Evolutionary conservation across 2,113 vertebrate genomes (phyloP), one percentile per base, ranked within the genome.

Genomic region (Cinclus cinclus): DNA sequence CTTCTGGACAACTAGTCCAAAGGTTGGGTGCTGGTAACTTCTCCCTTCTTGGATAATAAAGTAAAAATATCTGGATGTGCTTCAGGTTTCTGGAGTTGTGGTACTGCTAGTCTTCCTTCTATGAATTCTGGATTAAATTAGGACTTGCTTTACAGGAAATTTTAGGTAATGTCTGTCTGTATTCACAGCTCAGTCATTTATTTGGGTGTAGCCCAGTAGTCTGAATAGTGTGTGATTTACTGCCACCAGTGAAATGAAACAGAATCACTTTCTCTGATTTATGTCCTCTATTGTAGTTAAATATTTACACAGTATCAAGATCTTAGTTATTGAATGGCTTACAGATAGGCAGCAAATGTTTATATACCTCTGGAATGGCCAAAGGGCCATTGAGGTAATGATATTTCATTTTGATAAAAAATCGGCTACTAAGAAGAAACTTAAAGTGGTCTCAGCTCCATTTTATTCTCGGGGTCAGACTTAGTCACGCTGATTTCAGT

Each of bases 301-400:
- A 94, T 90, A 97, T 85, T 91, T 80, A 94, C 86, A 65, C 31
- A 89, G 92, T 86, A 96, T 88, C 87, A 86, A 95, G 73, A 95
- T 82, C 53, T 93, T 93, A 94, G 95, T 93, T 90, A 97, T 59
- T 74, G 87, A 95, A 86, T 93, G 52, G 52, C 59, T 97, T 95
- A 83, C 94, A 96, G 94, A 96, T 90, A 96, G 77, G 78, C 39
- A 95, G 49, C 11, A 94, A 97, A 78, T 95, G 96, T 96, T 97
- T 96, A 92, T 95, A 86, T 87, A 85, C 67, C 50, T 94, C 85
- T 95, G 88, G 93, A 95, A 90, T 71, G 69, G 85, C 88, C 62
- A 93, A 64, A 79, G 88, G 52, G 60, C 85, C 73, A 90, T 7
- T 90, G 60, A 92, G 76, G 73, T 78, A 93, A 95, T 94, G 85